Base-by-base conservation (phyloP, 2,888 invertebrate genomes). In the Drosophila picticornis region DNA sequence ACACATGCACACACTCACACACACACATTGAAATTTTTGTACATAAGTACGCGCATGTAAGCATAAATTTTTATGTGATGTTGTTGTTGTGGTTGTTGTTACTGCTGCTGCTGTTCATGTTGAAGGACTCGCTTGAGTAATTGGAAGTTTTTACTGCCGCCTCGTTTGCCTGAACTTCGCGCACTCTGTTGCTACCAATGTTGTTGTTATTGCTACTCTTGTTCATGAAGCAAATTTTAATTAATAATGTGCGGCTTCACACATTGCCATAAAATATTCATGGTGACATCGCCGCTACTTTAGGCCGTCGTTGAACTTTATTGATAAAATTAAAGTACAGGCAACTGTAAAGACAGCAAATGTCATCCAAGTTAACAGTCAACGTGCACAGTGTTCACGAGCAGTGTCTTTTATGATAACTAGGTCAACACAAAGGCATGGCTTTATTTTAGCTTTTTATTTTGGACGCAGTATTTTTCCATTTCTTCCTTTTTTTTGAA, bases 161-260 rank as follows among this genome's bases (percentile, higher is more conserved):
- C 90, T 85, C 88, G 88, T 88, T 90, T 90, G 88, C 81, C 80
- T 75, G 83, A 83, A 75, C 83, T 88, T 68, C 75, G 77, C 72
- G 72, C 66, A 55, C 67, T 52, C 81, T 68, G n/a, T 66, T 66
- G 59, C 40, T 51, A 40, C 34, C 29, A 22, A 60, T 66, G 50
- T 43, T 58, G 32, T 53, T 53, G 51, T 29, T 60, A 50, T 63
- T 81, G 53, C 57, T 57, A 31, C 52, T 71, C 59, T 67, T 83
- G 90, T 73, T 85, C 83, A 80, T 81, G 81, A 73, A 78, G 78
- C 84, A 86, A 90, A 88, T 90, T 90, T 85, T 85, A 90, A 85
- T 85, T 90, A 85, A 85, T 90, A 90, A 90, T 90, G 90, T 88
- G 90, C 72, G 85, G 90, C 78, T 78, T 83, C 86, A 90, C 85